Percentiles rank a stretch among this genome's conserved stretches.
These are phyloP conservation scores for Drosophila albomicans DNA, from an alignment of 1,140 invertebrate species.

Conservation along the genomic window DNA sequence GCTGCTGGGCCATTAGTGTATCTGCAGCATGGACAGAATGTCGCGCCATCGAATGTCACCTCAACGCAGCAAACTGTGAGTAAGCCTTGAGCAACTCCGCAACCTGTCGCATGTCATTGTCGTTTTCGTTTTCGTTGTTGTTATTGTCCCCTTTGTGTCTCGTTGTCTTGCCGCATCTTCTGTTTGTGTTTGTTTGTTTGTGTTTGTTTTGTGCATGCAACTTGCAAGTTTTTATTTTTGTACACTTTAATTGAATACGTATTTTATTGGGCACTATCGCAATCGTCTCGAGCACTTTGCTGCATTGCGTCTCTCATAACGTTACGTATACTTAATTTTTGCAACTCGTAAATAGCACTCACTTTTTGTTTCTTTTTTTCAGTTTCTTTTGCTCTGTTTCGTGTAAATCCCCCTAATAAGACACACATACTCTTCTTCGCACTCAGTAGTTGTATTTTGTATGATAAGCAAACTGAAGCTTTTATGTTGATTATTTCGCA, in stretches of 20 bases:
- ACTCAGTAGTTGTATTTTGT: slow-evolving; percentile 32
- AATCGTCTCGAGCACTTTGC: slow-evolving; percentile 62
- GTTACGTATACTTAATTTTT: slow-evolving; percentile 40
- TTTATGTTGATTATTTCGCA: slow-evolving; percentile 81
- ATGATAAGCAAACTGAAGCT: slow-evolving; percentile 79
- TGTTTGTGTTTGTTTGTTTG: slow-evolving; percentile 33
- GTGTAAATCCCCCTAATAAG: slow-evolving; percentile 5
- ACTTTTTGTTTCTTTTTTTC: not conserved
- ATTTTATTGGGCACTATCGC: slow-evolving; percentile 71
- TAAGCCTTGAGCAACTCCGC: slow-evolving; percentile 50
- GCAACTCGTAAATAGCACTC: slow-evolving; percentile 1
- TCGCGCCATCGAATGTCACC: slow-evolving; percentile 66
- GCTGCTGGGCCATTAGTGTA: slow-evolving; percentile 75
- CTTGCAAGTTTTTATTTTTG: slow-evolving; percentile 18
- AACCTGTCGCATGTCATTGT: slow-evolving; percentile 70
- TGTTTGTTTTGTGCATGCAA: slow-evolving; percentile 20
- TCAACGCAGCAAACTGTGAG: slow-evolving; percentile 83
- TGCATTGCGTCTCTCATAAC: slow-evolving; percentile 11
- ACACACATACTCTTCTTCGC: slow-evolving; percentile 7
- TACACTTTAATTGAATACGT: slow-evolving; percentile 75
- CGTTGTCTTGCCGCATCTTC: slow-evolving; percentile 40
- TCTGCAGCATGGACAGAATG: slow-evolving; percentile 80
- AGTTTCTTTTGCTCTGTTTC: not conserved
- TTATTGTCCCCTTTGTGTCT: slow-evolving; percentile 17
- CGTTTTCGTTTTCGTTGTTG: slow-evolving; percentile 20